A percentile compares a stretch with the other conserved stretches of the same genome.
phyloP scores from a whole-genome alignment of 2,888 invertebrate genomes.

The Xanthostigma xanthostigma region DNA sequence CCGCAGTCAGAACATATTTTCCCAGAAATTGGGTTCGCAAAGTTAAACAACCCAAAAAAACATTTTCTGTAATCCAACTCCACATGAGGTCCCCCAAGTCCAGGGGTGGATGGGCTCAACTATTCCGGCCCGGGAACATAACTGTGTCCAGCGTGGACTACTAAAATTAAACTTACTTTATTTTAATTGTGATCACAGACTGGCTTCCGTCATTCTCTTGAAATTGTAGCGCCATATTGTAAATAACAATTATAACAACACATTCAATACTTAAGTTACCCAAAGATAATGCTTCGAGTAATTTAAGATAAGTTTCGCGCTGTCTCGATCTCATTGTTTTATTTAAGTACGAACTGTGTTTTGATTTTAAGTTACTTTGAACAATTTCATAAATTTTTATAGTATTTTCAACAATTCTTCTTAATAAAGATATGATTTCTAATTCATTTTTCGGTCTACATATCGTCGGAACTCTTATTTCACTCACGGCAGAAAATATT shows the following conservation, averaged over 20 bases:
- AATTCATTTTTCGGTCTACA: constrained; percentile 18
- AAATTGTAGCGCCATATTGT: neutral
- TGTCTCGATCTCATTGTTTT: constrained; percentile 18
- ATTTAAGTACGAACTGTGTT: constrained; percentile 13
- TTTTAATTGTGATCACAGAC: neutral
- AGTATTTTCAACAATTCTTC: constrained; percentile 16
- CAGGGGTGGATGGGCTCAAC: too few species aligned
- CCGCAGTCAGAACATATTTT: neutral
- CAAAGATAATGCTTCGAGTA: constrained; percentile 13
- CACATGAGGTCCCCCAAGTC: too few species aligned
- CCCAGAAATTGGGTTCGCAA: neutral
- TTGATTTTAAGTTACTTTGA: constrained; percentile 13
- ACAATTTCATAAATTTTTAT: constrained; percentile 16
- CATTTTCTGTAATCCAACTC: too few species aligned
- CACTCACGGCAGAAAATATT: neutral
- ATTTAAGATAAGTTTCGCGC: constrained; percentile 18
- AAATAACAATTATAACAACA: constrained; percentile 8
- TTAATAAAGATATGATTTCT: constrained; percentile 17
- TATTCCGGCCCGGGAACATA: too few species aligned
- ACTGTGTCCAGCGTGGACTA: too few species aligned
- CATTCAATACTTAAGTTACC: neutral
- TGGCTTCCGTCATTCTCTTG: neutral
- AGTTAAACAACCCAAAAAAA: too few species aligned
- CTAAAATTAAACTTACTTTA: too few species aligned
- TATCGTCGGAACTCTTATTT: constrained; percentile 5